Evolutionary conservation across 1,140 invertebrate species (phyloP).

Genomic region (Cecropterus lyciades): DNA sequence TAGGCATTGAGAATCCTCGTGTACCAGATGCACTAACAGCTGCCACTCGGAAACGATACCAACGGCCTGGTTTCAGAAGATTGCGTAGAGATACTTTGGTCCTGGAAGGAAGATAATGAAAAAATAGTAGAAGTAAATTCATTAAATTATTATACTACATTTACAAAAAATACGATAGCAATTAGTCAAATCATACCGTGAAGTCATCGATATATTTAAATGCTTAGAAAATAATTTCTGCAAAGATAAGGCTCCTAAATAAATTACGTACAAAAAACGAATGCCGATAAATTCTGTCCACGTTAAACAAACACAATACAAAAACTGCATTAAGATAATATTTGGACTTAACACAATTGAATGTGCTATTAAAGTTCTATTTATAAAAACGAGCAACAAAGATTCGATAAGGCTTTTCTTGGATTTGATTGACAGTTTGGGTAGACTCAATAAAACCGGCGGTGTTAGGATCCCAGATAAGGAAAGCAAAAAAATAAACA

Average conservation of each 20-base stretch:
- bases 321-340: conserved; percentile 32
- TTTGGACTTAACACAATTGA: conserved; percentile 24
- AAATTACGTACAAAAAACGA: background rate
- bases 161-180: too few species aligned
- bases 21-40: conserved; percentile 89
- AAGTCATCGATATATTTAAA: background rate
- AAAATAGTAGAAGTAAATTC: too few species aligned
- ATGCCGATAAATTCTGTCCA: conserved; percentile 7
- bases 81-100: conserved; percentile 85
- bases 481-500: conserved; percentile 16
- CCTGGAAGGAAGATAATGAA: conserved; percentile 50
- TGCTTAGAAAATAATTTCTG: background rate
- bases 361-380: conserved; percentile 23
- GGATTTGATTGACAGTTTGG: conserved; percentile 24
- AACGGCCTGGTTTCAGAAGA: conserved; percentile 87
- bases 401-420: conserved; percentile 28
- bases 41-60: conserved; percentile 91
- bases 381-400: conserved; percentile 22
- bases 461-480: conserved; percentile 27
- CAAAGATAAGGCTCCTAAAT: background rate
- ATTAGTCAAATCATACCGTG: background rate
- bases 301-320: conserved; percentile 12
- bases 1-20: conserved; percentile 87
- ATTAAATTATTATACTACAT: too few species aligned
- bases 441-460: conserved; percentile 21